These are phyloP conservation scores for Caradrina clavipalpis DNA, from an alignment of 2,888 invertebrate species.

Conservation along the genomic window DNA sequence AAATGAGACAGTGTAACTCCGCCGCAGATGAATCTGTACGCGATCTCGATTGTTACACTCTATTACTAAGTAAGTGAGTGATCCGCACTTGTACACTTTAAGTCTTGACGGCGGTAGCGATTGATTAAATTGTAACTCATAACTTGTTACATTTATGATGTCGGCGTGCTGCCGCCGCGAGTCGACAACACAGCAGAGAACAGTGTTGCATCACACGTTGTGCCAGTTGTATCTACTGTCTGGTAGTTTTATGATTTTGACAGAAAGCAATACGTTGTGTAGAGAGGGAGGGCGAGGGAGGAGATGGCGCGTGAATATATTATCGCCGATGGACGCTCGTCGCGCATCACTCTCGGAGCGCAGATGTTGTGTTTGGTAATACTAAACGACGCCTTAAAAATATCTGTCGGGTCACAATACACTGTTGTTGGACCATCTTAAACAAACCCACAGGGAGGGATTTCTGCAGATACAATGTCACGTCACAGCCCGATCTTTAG, in stretches of 20 bases:
- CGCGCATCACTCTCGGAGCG: conserved; percentile 3
- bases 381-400: not conserved
- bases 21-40: not conserved
- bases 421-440: not conserved
- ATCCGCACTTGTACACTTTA: too few relatives aligned
- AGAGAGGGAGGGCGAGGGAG: not conserved
- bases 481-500: too few relatives aligned
- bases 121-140: too few relatives aligned
- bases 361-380: conserved; percentile 24
- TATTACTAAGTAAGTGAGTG: too few relatives aligned
- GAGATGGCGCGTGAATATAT: conserved; percentile 2
- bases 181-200: too few relatives aligned
- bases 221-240: not conserved
- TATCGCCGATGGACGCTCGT: conserved; percentile 8
- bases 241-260: conserved; percentile 3
- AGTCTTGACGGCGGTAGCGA: too few relatives aligned
- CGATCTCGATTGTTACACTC: not conserved
- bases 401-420: not conserved
- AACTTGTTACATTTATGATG: too few relatives aligned
- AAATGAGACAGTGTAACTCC: conserved; percentile 28
- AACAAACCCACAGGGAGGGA: too few relatives aligned
- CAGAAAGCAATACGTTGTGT: conserved; percentile 2
- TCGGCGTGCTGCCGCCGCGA: too few relatives aligned
- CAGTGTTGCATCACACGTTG: too few relatives aligned
- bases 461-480: not conserved